phyloP scores from a whole-genome alignment of 2,113 vertebrate species.

The Etheostoma cragini region DNA sequence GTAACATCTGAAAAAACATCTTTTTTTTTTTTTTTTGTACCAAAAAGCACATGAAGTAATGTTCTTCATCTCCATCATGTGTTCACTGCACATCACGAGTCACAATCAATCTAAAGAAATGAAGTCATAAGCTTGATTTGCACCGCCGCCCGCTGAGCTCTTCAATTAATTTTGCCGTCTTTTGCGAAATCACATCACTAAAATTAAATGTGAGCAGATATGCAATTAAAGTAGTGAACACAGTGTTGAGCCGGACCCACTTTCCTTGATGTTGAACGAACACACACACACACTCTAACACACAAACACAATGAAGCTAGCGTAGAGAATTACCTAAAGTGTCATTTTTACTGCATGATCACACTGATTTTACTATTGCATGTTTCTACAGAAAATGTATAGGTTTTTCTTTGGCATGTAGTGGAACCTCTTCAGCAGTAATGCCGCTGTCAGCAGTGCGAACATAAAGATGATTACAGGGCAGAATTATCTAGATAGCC shows the following conservation, averaged over 20 bases:
- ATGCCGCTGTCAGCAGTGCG: constrained; percentile 62
- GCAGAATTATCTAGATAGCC: constrained; percentile 78
- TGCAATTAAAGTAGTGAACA: constrained; percentile 30
- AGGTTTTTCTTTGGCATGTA: constrained; percentile 65
- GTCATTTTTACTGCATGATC: constrained; percentile 69
- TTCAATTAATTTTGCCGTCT: constrained; percentile 61
- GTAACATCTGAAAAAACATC: neutral
- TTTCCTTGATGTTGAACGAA: constrained; percentile 10
- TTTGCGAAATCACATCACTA: constrained; percentile 58
- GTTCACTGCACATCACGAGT: constrained; percentile 44
- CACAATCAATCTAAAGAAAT: constrained; percentile 51
- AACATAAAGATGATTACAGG: constrained; percentile 78
- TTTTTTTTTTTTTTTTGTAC: neutral
- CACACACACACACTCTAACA: neutral
- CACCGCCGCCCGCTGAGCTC: constrained; percentile 46
- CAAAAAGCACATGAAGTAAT: neutral
- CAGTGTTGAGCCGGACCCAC: neutral
- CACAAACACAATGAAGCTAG: constrained; percentile 25
- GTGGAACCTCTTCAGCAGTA: constrained; percentile 58
- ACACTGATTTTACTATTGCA: constrained; percentile 41
- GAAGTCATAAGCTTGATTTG: constrained; percentile 50
- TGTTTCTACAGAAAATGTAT: constrained; percentile 42
- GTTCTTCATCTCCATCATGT: constrained; percentile 40
- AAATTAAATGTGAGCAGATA: constrained; percentile 58
- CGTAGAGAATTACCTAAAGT: constrained; percentile 58